These are phyloP conservation scores for Epicampocera succincta DNA, from an alignment of 2,888 invertebrate genomes.

Conservation along the genomic window DNA sequence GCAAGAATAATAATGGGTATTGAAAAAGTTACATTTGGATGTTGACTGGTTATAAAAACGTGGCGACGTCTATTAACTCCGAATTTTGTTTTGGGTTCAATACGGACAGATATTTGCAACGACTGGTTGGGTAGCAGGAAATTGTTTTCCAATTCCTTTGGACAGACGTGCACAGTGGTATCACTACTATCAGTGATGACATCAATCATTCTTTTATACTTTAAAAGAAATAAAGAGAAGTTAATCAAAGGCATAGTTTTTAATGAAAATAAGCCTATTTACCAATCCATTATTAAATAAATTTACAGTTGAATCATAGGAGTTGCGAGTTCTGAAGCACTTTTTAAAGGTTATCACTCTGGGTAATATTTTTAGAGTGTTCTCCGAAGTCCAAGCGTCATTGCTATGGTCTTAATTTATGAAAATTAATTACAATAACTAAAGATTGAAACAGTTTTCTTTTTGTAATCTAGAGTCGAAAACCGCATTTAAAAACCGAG, in stretches of 20 bases:
- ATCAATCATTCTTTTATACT: conserved; percentile 74
- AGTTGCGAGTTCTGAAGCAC: conserved; percentile 38
- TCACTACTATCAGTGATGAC: conserved; percentile 73
- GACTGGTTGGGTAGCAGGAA: conserved; percentile 73
- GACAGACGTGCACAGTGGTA: conserved; percentile 70
- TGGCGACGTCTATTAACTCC: conserved; percentile 74
- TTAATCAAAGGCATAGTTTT: neutral
- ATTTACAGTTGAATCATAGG: conserved; percentile 59
- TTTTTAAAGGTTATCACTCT: conserved; percentile 67
- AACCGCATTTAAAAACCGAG: neutral
- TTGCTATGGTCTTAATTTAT: conserved; percentile 61
- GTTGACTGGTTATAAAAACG: conserved; percentile 73
- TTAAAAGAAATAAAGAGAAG: conserved; percentile 9
- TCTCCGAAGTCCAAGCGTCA: conserved; percentile 36
- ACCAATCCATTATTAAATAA: conserved; percentile 69
- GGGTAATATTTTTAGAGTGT: conserved; percentile 68
- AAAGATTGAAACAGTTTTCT: neutral
- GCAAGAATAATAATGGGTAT: conserved; percentile 74
- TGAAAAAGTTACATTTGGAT: conserved; percentile 76
- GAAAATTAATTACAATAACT: neutral
- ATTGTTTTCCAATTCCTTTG: conserved; percentile 60
- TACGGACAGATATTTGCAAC: conserved; percentile 70
- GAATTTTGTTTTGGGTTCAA: conserved; percentile 58
- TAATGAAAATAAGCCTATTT: conserved; percentile 35
- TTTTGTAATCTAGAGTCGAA: neutral